These are phyloP conservation scores for Cephus nigrinus DNA, from an alignment of 2,888 invertebrate genomes.

Conservation along the genomic window DNA sequence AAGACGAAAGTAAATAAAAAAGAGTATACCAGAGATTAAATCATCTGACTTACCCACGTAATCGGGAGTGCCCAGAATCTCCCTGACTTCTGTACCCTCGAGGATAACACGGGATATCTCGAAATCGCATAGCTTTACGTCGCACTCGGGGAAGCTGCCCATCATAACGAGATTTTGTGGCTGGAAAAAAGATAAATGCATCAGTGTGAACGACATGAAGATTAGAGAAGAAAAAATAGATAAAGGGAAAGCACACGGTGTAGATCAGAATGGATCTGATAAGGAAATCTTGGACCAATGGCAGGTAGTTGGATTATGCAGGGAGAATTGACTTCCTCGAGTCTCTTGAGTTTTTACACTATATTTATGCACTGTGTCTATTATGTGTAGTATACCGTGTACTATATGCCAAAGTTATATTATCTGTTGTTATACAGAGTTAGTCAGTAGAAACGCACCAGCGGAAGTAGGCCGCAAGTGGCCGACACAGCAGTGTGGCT, in stretches of 20 bases:
- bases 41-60: constrained; percentile 71
- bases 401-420: neutral
- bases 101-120: constrained; percentile 74
- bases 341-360: neutral
- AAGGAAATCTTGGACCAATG: neutral
- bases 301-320: neutral
- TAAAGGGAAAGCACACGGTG: neutral
- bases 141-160: constrained; percentile 70
- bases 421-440: neutral
- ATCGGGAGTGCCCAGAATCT: constrained; percentile 77
- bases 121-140: constrained; percentile 74
- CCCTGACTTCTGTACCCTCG: constrained; percentile 73
- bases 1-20: neutral
- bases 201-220: neutral
- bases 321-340: neutral
- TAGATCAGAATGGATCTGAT: neutral
- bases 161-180: constrained; percentile 77
- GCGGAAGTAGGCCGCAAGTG: too few relatives aligned
- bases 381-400: neutral
- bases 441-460: too few relatives aligned
- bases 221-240: neutral
- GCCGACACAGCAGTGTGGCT: too few relatives aligned
- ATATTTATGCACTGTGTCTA: neutral
- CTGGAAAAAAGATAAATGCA: constrained; percentile 62
- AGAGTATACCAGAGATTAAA: neutral